Evolutionary conservation across 2,113 vertebrate species (phyloP), one percentile per base, ranked within the genome.

Genomic region (Saccopteryx leptura): DNA sequence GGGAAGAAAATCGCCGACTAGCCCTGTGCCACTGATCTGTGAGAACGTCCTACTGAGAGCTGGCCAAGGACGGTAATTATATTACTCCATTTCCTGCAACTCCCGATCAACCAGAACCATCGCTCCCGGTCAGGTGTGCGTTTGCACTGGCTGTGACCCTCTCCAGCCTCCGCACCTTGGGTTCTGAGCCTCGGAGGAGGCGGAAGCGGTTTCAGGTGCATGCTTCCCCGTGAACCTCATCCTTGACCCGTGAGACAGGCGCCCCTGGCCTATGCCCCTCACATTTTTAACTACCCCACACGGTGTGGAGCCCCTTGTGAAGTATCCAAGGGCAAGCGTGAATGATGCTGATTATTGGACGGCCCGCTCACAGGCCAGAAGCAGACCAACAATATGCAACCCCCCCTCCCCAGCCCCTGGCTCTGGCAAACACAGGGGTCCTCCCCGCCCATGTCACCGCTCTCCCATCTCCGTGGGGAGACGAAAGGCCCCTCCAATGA

Each of bases 21-120:
- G 91, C 61, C 80, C 81, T 91, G 48, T 26, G 91, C 69, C 97
- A 93, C 87, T 88, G 96, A 97, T 97, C 91, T 28, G 91, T 4
- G 48, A 31, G 74, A 85, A 86, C 50, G 81, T 84, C 97, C 97
- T 90, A 92, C 84, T 65, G 69, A 58, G 95, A 94, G 52, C 28
- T 7, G 74, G 79, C 82, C 1, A 46, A 66, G 54, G 95, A 72
- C 26, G 0, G 88, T 68, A 95, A 97, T 56, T 96, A 94, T 81
- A 93, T 91, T 74, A 69, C 81, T 88, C 75, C 60, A 14, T 65
- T 65, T 90, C 92, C 85, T 56, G 33, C 39, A 56, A 94, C 63
- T 66, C 88, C 84, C 72, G 71, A 76, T 81, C 95, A 90, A 52
- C 83, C 72, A 19, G 84, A 95, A 78, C 88, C 88, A 74, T 82